These are phyloP conservation scores for Danaus plexippus DNA, from an alignment of 1,140 invertebrate genomes.

Conservation along the genomic window DNA sequence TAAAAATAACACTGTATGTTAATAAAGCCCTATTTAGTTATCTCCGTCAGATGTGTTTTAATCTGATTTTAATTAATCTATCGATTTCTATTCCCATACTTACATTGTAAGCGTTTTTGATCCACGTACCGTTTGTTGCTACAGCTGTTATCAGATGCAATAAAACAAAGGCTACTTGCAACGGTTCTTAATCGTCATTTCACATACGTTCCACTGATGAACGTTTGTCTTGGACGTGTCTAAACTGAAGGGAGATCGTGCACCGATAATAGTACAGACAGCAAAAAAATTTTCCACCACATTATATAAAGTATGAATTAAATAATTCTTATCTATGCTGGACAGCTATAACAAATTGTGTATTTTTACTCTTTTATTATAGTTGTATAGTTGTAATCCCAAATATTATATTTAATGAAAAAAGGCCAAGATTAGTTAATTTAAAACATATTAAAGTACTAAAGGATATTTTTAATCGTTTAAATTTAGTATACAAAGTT, in stretches of 20 bases:
- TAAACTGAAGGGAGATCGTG: constrained; percentile 32
- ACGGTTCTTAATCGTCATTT: constrained; percentile 70
- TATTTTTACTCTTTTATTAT: not conserved
- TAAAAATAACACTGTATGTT: constrained; percentile 6
- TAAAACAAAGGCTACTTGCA: constrained; percentile 69
- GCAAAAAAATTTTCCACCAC: constrained; percentile 18
- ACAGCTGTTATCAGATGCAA: constrained; percentile 53
- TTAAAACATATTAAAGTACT: no score
- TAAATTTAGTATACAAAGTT: no score
- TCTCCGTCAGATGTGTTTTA: constrained; percentile 2
- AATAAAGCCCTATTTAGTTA: no score
- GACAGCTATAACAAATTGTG: not conserved
- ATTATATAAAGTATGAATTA: no score
- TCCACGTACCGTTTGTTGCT: constrained; percentile 27
- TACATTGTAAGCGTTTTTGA: constrained; percentile 22
- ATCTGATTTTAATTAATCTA: constrained; percentile 17
- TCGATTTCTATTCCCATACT: constrained; percentile 14
- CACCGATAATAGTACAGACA: constrained; percentile 22
- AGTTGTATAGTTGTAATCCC: constrained; percentile 3
- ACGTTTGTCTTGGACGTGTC: constrained; percentile 41
- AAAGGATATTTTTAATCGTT: no score
- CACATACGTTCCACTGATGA: constrained; percentile 60
- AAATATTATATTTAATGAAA: no score
- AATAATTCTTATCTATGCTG: no score
- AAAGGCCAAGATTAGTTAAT: no score